These are phyloP conservation scores for Hemichromis elongatus DNA, from an alignment of 2,113 vertebrate species.

Conservation along the genomic window DNA sequence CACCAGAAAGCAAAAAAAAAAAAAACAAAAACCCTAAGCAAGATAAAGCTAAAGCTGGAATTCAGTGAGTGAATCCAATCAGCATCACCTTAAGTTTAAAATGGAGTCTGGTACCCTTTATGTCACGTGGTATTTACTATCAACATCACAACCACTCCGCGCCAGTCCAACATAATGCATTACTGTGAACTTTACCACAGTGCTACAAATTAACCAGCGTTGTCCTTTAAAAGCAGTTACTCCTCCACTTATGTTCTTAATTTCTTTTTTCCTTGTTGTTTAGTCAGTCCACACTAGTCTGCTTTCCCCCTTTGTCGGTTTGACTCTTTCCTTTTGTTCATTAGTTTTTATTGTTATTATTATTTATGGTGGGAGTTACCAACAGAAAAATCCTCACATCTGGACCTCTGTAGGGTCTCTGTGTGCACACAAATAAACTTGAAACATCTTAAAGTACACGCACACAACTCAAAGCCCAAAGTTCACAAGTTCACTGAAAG, in stretches of 20 bases:
- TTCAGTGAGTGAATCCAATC: background rate
- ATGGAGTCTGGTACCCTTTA: background rate
- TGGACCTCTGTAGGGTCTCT: slow-evolving; percentile 19
- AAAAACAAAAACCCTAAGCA: background rate
- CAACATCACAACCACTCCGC: background rate
- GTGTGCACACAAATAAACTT: background rate
- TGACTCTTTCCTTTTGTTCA: background rate
- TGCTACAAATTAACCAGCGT: background rate
- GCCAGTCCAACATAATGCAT: background rate
- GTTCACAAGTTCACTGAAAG: background rate
- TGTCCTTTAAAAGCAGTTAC: background rate
- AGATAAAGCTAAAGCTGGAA: background rate
- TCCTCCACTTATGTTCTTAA: background rate
- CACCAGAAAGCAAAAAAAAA: background rate
- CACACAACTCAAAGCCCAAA: background rate
- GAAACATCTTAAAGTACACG: background rate
- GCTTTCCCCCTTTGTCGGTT: background rate
- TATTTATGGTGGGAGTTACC: slow-evolving; percentile 49
- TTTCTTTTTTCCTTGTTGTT: background rate
- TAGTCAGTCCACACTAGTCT: background rate
- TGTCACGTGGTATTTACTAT: background rate
- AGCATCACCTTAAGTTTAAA: background rate
- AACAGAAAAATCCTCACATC: slow-evolving; percentile 42
- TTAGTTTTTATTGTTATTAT: slow-evolving; percentile 1
- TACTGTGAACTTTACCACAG: background rate